Evolutionary conservation across 1,140 invertebrate genomes (phyloP), one percentile per base, ranked within the genome.

Genomic region (Sarcophaga peregrina): DNA sequence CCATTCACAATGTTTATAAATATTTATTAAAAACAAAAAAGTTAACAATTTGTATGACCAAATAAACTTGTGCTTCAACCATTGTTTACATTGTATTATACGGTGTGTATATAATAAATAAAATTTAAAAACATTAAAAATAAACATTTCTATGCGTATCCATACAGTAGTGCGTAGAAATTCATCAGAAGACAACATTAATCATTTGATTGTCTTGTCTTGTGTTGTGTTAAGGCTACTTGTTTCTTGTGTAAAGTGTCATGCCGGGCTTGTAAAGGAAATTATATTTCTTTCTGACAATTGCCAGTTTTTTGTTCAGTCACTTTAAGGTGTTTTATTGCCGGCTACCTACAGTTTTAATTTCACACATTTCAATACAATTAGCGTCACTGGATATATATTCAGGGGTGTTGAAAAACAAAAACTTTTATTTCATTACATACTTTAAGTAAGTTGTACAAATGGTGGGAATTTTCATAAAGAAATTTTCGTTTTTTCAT

Each of bases 291-390:
- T 50, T 78, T 48, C 25, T 47, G 20, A n/a, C 54, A 7, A n/a
- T 58, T 10, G 8, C 5, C 50, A 52, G 8, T 25, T 68, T n/a
- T 37, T 20, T 20, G n/a, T 68, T 48, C 75, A 78, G 47, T 50
- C 50, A 50, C 17, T 37, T 37, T 1, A 37, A 37, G 75, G 25
- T 37, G 25, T 37, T 37, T 78, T 78, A 50, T 50, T n/a, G 47
- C 75, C 73, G 25, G 75, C 75, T 78, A 78, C 75, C 75, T 78
- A 78, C 75, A 78, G 50, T 50, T 50, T 78, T 78, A 78, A 78
- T 78, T 78, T 78, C 75, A 78, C 75, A 78, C 75, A 78, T 78
- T 78, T 78, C 25, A 78, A 78, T 78, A 20, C 75, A 78, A 78
- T 78, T 37, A 37, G 25, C 75, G 20, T 8, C 75, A 78, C 47